A percentile compares a stretch with the other conserved stretches of the same genome.
phyloP scores from a whole-genome alignment of 1,140 invertebrate species.

The Drosophila lowei region DNA sequence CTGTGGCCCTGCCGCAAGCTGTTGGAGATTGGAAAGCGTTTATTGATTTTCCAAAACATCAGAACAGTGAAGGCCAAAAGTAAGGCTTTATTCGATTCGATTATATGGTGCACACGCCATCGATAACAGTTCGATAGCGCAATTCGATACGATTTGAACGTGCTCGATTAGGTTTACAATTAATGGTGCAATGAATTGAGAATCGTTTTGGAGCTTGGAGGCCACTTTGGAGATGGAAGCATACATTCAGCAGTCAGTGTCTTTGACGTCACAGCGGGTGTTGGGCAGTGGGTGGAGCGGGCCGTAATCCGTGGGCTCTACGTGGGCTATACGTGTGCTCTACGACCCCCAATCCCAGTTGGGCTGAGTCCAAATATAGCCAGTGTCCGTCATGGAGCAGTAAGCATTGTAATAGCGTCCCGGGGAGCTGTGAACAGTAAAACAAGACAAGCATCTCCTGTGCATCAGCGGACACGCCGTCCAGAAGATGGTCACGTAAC shows the following conservation, averaged over 20 bases:
- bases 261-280: slow-evolving; percentile 51
- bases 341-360: slow-evolving; percentile 85
- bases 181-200: neutral
- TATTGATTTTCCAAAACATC: slow-evolving; percentile 64
- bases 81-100: slow-evolving; percentile 10
- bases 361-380: slow-evolving; percentile 94
- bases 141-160: neutral
- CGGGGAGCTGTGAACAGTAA: slow-evolving; percentile 84
- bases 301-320: slow-evolving; percentile 10
- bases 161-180: neutral
- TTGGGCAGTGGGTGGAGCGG: neutral
- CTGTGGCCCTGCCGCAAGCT: slow-evolving; percentile 42
- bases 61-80: slow-evolving; percentile 23
- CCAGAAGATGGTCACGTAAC: neutral
- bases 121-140: slow-evolving; percentile 29
- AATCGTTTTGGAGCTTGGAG: neutral
- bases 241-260: slow-evolving; percentile 66
- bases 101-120: slow-evolving; percentile 25
- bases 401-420: slow-evolving; percentile 95
- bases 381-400: slow-evolving; percentile 94
- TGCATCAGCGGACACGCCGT: neutral
- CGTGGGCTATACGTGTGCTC: slow-evolving; percentile 7
- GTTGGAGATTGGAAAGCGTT: slow-evolving; percentile 34
- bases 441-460: neutral
- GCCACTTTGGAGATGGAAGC: slow-evolving; percentile 24